Conservation (phyloP, 2,888 invertebrate species). For the Ichneumon xanthorius region DNA sequence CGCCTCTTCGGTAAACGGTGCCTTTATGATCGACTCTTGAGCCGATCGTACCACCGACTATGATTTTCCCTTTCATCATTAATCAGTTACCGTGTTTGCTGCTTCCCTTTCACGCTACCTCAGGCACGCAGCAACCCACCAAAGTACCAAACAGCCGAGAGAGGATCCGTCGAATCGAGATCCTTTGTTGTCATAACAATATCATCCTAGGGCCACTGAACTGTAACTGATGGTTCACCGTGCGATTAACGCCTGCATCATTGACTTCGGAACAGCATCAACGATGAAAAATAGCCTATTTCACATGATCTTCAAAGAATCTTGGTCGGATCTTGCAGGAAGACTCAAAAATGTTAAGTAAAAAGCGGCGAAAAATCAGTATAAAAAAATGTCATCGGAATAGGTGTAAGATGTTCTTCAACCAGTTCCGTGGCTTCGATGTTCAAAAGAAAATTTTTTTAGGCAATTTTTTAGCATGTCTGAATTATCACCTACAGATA, state of each 20-base stretch:
- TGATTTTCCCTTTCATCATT: slow-evolving; percentile 79
- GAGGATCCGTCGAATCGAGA: slow-evolving; percentile 64
- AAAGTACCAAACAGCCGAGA: slow-evolving; percentile 48
- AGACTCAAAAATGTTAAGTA: background rate
- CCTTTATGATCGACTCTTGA: slow-evolving; percentile 79
- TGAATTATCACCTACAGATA: slow-evolving; percentile 46
- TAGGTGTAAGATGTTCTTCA: background rate
- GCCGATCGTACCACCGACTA: slow-evolving; percentile 74
- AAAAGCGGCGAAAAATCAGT: background rate
- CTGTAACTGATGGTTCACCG: slow-evolving; percentile 64
- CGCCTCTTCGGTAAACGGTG: slow-evolving; percentile 80
- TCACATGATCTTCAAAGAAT: background rate
- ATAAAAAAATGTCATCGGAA: background rate
- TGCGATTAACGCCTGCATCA: slow-evolving; percentile 7
- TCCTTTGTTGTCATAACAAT: slow-evolving; percentile 72
- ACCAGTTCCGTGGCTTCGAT: background rate
- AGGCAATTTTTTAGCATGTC: slow-evolving; percentile 15
- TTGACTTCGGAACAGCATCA: background rate
- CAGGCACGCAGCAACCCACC: slow-evolving; percentile 50
- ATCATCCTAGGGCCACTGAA: slow-evolving; percentile 67
- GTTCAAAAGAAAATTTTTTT: background rate
- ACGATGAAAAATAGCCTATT: background rate
- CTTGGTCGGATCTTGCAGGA: background rate
- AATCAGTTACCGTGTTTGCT: slow-evolving; percentile 77
- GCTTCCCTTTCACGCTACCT: slow-evolving; percentile 73